Evolutionary conservation across 1,140 invertebrate species (phyloP), one percentile per base, ranked within the genome.

Genomic region (Archegozetes longisetosus): DNA sequence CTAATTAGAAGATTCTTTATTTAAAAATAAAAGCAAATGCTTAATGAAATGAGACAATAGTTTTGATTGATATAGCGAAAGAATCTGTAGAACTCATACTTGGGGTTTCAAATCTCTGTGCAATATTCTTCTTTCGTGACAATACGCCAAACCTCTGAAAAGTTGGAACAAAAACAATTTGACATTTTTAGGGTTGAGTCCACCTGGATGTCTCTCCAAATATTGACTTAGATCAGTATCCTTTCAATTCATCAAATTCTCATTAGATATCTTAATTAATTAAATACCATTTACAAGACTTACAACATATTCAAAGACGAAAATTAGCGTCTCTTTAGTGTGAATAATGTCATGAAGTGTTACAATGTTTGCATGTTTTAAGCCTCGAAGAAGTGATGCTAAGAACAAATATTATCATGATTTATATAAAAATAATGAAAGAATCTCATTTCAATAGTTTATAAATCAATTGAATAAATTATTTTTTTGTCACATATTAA

Each of bases 41-140:
- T n/a, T n/a, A n/a, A n/a, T n/a, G n/a, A n/a, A n/a, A n/a, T n/a
- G n/a, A n/a, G n/a, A n/a, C n/a, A n/a, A n/a, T n/a, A n/a, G n/a
- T n/a, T n/a, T n/a, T n/a, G n/a, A n/a, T n/a, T n/a, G 4, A 54
- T 32, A 2, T 28, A 54, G 4, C 23, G 25, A 28, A 54, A 2
- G 1, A 26, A 61, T 59, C 6, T 48, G 9, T 47, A 84, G 72
- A 71, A 84, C 84, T 13, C 3, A 24, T 26, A 52, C 50, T 70
- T 84, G 82, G 60, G 82, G 77, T 72, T 85, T 84, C 55, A 84
- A 72, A 73, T 84, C 82, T 64, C 82, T 68, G 66, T 85, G 82
- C 26, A 84, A 70, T 58, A 85, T 80, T 58, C 80, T 73, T 59
- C 81, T 67, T 66, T 75, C 73, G 69, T 84, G 82, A 68, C 82